Evolutionary conservation across 1,140 invertebrate species (phyloP), one percentile per base, ranked within the genome.

Genomic region (Diachasmimorpha longicaudata): DNA sequence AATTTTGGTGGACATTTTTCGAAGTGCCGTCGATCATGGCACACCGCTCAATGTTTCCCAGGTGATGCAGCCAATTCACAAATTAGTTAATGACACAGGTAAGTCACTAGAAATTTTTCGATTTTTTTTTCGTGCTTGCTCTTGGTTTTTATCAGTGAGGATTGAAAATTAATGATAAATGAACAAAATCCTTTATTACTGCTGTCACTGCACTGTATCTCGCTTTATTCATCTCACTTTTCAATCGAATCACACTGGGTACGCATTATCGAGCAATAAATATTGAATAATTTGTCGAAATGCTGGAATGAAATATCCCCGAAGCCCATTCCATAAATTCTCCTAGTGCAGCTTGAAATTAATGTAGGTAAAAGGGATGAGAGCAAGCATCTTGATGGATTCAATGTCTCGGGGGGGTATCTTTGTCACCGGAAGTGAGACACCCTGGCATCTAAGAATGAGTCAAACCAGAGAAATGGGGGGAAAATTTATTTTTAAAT

Each of bases 1-100:
- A 39, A 72, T 87, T 70, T 58, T 90, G 70, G 79, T 88, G 58
- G 85, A 87, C 23, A 83, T 87, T 36, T 88, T 89, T 78, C 84
- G 84, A 52, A 78, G 79, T 14, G 87, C 87, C 8, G 81, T 82
- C 21, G 83, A 86, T 31, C 80, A 79, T 36, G 82, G 85, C 14
- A 78, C 76, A 6, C 79, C 82, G 67, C 44, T 89, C 37, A 79
- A 82, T 71, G 68, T 85, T 13, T 77, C 79, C 10, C 81, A 86
- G 31, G 79, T 84, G n/a, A 85, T 88, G 79, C 75, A 85, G 6
- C 77, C 70, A 52, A 75, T 89, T 67, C 81, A 84, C 10, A 79
- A 82, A 10, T 81, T 88, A 52, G 76, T 85, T 36, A 76, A 85
- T 52, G 87, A 89, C 78, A 75, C 73, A 76, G 87, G 89, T 75